Conservation (phyloP, 2,113 vertebrate genomes). For the Gymnogyps californianus region DNA sequence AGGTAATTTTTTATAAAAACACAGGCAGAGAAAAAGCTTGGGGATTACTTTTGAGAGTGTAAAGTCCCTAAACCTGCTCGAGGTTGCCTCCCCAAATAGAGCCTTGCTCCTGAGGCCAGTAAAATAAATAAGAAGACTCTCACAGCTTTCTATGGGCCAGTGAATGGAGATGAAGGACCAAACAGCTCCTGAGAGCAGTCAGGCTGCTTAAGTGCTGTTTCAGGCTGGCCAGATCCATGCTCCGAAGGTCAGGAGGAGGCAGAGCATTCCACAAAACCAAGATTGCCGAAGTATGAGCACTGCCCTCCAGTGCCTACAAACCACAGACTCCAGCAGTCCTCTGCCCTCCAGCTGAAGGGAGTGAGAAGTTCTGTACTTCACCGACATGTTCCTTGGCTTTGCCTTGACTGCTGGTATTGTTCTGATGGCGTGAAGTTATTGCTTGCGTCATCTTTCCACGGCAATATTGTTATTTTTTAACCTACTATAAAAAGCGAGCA, state of each 20-base stretch:
- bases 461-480: constrained; percentile 23
- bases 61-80: background rate
- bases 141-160: background rate
- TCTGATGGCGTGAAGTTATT: background rate
- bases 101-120: background rate
- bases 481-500: background rate
- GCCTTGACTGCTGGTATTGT: background rate
- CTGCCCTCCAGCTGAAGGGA: background rate
- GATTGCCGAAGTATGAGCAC: background rate
- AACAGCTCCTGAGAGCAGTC: background rate
- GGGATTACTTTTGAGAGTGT: background rate
- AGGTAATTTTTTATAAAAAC: background rate
- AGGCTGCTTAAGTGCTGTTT: background rate
- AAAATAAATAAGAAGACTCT: background rate
- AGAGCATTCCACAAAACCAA: constrained; percentile 30
- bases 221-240: background rate
- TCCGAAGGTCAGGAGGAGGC: constrained; percentile 28
- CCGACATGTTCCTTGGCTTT: background rate
- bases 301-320: constrained; percentile 5
- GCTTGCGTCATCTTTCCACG: background rate
- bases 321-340: constrained; percentile 33
- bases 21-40: background rate
- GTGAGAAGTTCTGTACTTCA: background rate
- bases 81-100: background rate
- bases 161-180: background rate